phyloP scores from a whole-genome alignment of 2,797 vertebrate genomes.

The Chiroxiphia lanceolata region DNA sequence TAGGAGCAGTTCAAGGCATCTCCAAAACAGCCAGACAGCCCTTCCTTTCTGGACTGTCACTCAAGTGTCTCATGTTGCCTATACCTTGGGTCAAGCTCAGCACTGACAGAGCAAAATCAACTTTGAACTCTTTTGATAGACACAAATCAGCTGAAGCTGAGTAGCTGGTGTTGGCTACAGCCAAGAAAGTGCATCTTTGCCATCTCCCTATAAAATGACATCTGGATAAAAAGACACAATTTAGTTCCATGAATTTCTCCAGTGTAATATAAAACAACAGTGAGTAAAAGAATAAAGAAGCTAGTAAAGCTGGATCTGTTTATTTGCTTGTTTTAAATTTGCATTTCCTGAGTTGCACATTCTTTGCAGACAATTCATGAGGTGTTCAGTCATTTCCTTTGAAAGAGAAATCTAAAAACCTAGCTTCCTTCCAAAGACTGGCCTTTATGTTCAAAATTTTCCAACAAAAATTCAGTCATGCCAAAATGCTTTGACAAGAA shows the following conservation, averaged over 20 bases:
- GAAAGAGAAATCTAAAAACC: background rate
- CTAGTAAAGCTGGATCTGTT: background rate
- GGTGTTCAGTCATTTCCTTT: background rate
- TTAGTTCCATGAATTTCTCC: background rate
- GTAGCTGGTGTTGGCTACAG: background rate
- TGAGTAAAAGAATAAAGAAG: background rate
- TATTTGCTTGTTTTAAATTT: background rate
- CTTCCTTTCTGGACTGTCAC: background rate
- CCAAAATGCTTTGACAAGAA: background rate
- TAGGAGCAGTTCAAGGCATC: background rate
- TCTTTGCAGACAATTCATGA: background rate
- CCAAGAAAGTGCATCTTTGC: background rate
- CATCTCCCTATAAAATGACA: background rate
- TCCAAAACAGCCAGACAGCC: accelerated
- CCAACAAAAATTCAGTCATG: background rate
- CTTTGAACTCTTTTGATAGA: background rate
- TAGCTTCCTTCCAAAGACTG: background rate
- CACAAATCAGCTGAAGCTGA: background rate
- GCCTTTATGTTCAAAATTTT: background rate
- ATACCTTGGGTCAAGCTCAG: background rate
- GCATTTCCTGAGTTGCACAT: background rate
- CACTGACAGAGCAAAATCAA: background rate
- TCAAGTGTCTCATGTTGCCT: background rate
- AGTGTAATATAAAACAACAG: background rate
- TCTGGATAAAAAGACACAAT: background rate